These are phyloP conservation scores for Otocyon megalotis DNA, from an alignment of 2,113 vertebrate genomes.

Conservation along the genomic window DNA sequence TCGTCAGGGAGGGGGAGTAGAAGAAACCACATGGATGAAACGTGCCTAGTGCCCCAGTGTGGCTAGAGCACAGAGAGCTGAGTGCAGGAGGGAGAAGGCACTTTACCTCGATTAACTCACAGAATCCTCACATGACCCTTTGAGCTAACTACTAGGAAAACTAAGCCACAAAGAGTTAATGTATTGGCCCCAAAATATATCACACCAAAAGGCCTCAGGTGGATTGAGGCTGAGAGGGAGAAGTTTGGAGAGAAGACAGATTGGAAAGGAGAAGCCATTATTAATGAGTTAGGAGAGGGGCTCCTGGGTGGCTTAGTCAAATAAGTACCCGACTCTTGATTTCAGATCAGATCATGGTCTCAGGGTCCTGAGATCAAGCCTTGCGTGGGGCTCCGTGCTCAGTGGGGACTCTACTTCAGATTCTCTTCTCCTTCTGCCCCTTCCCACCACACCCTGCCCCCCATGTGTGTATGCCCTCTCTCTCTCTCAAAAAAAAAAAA, in stretches of 20 bases:
- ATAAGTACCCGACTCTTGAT: background rate
- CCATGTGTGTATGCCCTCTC: background rate
- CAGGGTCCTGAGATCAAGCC: background rate
- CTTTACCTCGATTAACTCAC: background rate
- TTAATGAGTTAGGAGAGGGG: background rate
- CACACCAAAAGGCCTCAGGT: background rate
- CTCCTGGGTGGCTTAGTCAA: background rate
- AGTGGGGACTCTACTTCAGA: background rate
- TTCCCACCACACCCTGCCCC: background rate
- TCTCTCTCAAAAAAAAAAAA: background rate
- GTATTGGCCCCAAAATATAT: background rate
- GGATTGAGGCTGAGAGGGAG: background rate
- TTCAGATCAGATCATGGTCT: background rate
- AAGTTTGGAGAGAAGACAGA: background rate
- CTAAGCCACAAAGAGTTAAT: background rate
- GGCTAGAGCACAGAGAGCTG: background rate
- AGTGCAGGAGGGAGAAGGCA: background rate
- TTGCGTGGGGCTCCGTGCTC: background rate
- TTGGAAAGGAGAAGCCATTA: background rate
- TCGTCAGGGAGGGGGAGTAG: background rate
- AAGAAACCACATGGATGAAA: background rate
- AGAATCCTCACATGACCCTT: constrained; percentile 32
- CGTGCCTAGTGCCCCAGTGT: too few relatives aligned
- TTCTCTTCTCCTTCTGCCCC: background rate
- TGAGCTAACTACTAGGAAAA: constrained; percentile 46